Base-by-base conservation (phyloP, 2,113 vertebrate species). In the Geothlypis trichas region DNA sequence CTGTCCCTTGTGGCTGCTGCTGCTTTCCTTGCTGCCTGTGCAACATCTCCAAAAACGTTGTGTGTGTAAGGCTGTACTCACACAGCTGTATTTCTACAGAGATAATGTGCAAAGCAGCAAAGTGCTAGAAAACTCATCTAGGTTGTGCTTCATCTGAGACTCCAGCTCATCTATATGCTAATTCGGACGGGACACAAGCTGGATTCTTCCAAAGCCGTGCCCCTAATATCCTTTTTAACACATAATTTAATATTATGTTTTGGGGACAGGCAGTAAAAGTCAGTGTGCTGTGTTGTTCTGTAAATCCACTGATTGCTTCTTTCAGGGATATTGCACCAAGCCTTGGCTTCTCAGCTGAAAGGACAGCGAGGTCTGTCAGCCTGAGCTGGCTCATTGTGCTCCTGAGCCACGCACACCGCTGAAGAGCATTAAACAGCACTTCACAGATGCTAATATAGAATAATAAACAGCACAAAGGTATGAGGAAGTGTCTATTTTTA, bases 111-210 rank as follows among this genome's bases (percentile, higher is more conserved):
- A 95, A 97, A 93, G 92, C 62, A 97, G 87, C 63, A 78, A 33
- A 91, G 80, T 23, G 52, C 67, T 76, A 21, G 63, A 66, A 80
- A 97, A 86, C 68, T 93, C 93, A 93, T 93, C 87, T 46, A 46
- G 74, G 35, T 5, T 92, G 68, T 77, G 84, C 91, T 96, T 95
- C 80, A 77, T 92, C 77, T 85, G 83, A 85, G 93, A 80, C 97
- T 95, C 95, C 96, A 96, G 77, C 81, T 98, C 96, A 98, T 97
- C 96, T 98, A 97, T 93, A 98, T 98, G 97, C 95, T 97, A 98
- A 98, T 98, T 97, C 3, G 1, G 83, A 90, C 7, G 33, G 73
- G 93, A 97, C 76, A 54, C 88, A 85, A 96, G 96, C 30, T 71
- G 90, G 89, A 62, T 84, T 72, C 97, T 96, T 54, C 84, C 31